These are phyloP conservation scores for Diadumene lineata DNA, from an alignment of 92 coral and sea anemone species.

Conservation along the genomic window DNA sequence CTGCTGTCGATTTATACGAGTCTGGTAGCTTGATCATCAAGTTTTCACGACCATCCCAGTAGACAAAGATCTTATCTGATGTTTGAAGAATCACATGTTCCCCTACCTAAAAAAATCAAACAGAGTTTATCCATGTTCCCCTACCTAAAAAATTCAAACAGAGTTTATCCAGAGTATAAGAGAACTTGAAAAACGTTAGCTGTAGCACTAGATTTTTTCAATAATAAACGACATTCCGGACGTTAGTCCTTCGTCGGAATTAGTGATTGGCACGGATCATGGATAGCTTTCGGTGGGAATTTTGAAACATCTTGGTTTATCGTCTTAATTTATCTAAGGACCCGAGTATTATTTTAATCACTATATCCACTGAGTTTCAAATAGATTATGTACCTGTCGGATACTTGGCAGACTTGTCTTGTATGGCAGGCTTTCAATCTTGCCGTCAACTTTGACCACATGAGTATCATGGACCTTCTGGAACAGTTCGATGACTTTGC, in stretches of 20 bases:
- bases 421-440: conserved; percentile 47
- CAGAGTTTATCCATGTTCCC: no score
- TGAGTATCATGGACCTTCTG: conserved; percentile 13
- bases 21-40: conserved; percentile 74
- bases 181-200: no score
- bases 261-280: no score
- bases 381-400: conserved; percentile 49
- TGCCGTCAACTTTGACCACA: conserved; percentile 51
- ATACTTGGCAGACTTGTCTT: conserved; percentile 54
- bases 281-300: no score
- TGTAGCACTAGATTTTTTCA: no score
- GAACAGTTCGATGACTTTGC: conserved; percentile 39
- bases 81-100: conserved; percentile 71
- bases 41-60: conserved; percentile 75
- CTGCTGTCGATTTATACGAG: conserved; percentile 41
- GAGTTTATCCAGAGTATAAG: no score
- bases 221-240: no score
- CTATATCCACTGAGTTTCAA: background rate
- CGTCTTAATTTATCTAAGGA: no score
- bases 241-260: no score
- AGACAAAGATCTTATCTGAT: conserved; percentile 40
- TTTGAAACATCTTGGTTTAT: no score
- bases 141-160: no score
- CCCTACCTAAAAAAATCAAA: conserved; percentile 86
- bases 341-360: no score